Evolutionary conservation across 92 coral and sea anemone species (phyloP).

Genomic region (Epizoanthus illoricatus): DNA sequence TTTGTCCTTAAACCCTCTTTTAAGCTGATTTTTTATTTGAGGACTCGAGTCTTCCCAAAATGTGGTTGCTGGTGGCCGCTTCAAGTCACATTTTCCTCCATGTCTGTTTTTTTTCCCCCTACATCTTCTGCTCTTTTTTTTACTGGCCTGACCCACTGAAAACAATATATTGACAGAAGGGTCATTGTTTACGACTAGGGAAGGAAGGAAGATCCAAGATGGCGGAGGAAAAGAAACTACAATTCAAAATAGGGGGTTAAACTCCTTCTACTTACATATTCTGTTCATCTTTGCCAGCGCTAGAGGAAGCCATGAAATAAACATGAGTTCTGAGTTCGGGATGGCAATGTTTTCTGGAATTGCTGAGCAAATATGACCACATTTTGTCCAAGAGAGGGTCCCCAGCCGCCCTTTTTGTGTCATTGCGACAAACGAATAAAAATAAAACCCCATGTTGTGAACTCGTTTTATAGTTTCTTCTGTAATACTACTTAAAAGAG

Average conservation of each 20-base stretch:
- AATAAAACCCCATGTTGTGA: neutral
- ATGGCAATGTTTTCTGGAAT: neutral
- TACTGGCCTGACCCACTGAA: neutral
- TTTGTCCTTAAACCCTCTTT: slow-evolving; percentile 6
- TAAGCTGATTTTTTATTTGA: neutral
- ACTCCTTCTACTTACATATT: neutral
- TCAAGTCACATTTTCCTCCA: neutral
- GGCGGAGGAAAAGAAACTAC: neutral
- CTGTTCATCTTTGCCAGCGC: neutral
- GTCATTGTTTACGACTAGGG: no score
- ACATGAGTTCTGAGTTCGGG: neutral
- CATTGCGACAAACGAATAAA: neutral
- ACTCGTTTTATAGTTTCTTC: neutral
- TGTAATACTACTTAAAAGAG: neutral
- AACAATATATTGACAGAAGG: neutral
- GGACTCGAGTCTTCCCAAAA: slow-evolving; percentile 14
- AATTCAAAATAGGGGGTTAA: neutral
- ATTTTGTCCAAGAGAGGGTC: neutral
- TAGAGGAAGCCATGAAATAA: neutral
- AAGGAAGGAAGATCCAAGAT: neutral
- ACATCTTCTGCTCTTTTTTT: neutral
- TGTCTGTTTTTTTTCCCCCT: neutral
- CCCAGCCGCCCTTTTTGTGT: neutral
- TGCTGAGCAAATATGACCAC: neutral
- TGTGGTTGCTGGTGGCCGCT: neutral